Evolutionary conservation across 2,113 vertebrate genomes (phyloP), one percentile per base, ranked within the genome.

Genomic region (Nyctibius bracteatus): DNA sequence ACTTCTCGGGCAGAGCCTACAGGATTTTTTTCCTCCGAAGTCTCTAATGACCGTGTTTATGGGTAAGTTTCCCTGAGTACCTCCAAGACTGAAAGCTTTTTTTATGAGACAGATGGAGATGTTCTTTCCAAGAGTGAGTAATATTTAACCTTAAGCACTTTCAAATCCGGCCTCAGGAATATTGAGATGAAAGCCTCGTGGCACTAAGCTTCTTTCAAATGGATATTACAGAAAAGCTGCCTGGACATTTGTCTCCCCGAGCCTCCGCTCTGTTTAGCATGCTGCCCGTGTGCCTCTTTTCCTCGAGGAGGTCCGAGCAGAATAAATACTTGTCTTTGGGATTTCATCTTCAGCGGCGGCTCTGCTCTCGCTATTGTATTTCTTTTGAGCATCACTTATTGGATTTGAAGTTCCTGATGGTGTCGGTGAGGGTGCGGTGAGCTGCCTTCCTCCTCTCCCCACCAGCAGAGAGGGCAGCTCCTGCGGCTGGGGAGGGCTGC

Each of bases 61-160:
- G 79, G 75, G 55, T 28, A 78, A 94, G 46, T 93, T 91, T 97
- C 95, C 72, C 91, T 46, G 78, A 86, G 93, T 80, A 96, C 91
- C 91, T 95, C 90, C 84, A 84, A 63, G 95, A 90, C 86, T 49
- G 90, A 96, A 95, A 96, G 84, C 83, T 62, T 95, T 97, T 72
- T 80, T 78, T 88, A 73, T 8, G 71, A 96, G 90, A 91, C 92
- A 93, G 87, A 95, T 91, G 87, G 97, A 96, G 93, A 96, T 84
- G 96, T 88, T 96, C 95, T 95, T 96, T 97, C 97, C 92, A 91
- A 91, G 96, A 96, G 81, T 86, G 95, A 96, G 96, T 93, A 96
- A 97, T 97, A 97, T 95, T 96, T 96, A 96, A 97, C 96, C 96
- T 97, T 94, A 95, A 93, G 94, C 93, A 86, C 95, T 96, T 92